A percentile compares a stretch with the other conserved stretches of the same genome.
phyloP scores from a whole-genome alignment of 2,888 invertebrate genomes.

The Drosophila mulleri region DNA sequence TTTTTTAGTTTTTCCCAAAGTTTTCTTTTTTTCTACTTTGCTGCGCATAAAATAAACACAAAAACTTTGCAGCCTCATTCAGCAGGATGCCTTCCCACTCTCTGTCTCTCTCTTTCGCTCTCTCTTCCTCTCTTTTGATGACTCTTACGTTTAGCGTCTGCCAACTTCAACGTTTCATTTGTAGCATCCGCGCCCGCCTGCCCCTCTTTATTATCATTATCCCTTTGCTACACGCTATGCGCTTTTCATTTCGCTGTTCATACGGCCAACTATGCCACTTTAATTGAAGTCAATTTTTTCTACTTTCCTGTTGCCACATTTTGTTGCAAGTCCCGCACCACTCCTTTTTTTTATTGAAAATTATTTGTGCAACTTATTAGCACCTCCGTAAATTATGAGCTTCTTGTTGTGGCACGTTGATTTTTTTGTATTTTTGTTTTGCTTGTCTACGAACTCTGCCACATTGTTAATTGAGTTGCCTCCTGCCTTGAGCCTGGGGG shows the following conservation, averaged over 20 bases:
- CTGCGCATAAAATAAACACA: conserved; percentile 69
- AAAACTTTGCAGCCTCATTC: conserved; percentile 73
- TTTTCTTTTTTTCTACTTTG: conserved; percentile 33
- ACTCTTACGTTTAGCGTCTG: conserved; percentile 22
- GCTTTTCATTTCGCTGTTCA: conserved; percentile 76
- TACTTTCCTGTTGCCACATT: conserved; percentile 49
- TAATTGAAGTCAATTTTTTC: conserved; percentile 78
- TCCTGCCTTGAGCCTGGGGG: conserved; percentile 24
- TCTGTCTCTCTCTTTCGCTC: neutral
- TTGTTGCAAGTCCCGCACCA: conserved; percentile 41
- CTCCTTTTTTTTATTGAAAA: conserved; percentile 61
- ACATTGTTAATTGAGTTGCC: conserved; percentile 72
- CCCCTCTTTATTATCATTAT: conserved; percentile 64
- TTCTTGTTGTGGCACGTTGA: conserved; percentile 52
- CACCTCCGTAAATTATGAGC: conserved; percentile 80
- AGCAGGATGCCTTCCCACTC: conserved; percentile 23
- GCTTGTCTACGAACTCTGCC: conserved; percentile 58
- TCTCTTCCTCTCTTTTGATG: neutral
- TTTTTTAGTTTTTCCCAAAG: conserved; percentile 33
- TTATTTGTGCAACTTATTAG: conserved; percentile 78
- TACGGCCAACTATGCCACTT: conserved; percentile 76
- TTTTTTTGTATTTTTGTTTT: conserved; percentile 27
- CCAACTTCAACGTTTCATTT: conserved; percentile 48
- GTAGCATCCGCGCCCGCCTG: conserved; percentile 13
- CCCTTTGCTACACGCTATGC: conserved; percentile 67